Base-by-base conservation (phyloP, 2,888 invertebrate genomes). In the Amphipoea lucens region DNA sequence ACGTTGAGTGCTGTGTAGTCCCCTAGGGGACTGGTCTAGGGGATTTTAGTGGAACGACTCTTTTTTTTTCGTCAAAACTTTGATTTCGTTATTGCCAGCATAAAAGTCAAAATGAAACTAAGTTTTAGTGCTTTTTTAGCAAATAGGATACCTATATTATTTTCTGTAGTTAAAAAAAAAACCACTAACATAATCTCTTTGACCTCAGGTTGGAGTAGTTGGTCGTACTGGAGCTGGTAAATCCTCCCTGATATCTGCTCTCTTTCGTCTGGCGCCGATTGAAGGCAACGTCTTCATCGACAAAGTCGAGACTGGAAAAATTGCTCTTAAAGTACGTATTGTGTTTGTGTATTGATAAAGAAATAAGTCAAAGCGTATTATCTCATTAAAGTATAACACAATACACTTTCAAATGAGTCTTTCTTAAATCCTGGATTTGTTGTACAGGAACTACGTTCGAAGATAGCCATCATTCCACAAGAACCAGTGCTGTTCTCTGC, bases 221-320 rank as follows among this genome's bases (percentile, higher is more conserved):
- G 99, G 99, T 0, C 97, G 99, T 74, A 99, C 99, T 0, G 99
- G 99, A 2, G 99, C 99, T 14, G 99, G 99, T 29, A 99, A 99
- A 93, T 98, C 98, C 0, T 98, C 98, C 0, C 95, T 98, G 63
- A 98, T 98, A 85, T 97, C 98, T 6, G 98, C 99, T 1, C 95
- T 99, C 45, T 99, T 99, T 95, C 97, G 99, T 4, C 94, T 99
- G 86, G 98, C 98, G 0, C 98, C 98, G 65, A 97, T 98, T 36
- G 98, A 98, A 76, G 99, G 99, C 1, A 93, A 96, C 36, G 97
- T 99, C 62, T 93, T 95, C 82, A 98, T 99, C 76, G 99, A 99
- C 91, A 97, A 97, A 9, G 91, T 99, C 0, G 97, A 98, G 78
- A 98, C 98, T 0, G 97, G 97, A 70, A 95, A 96, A n/a, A 97